Percentiles rank a stretch among this genome's conserved stretches.
These are phyloP conservation scores for Crotalus horridus DNA, from an alignment of 2,113 vertebrate species.

Conservation along the genomic window DNA sequence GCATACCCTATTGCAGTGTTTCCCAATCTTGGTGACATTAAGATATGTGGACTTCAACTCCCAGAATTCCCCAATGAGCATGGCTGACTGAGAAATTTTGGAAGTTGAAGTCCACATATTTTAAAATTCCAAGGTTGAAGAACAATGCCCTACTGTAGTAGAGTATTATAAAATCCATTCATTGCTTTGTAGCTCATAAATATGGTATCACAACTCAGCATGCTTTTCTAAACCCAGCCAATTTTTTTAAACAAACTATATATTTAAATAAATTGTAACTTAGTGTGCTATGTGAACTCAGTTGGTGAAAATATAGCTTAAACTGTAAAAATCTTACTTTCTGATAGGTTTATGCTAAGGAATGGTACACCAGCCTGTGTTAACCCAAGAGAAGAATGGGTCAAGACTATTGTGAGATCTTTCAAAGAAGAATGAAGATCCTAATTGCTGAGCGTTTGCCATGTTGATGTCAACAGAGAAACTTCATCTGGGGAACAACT, in stretches of 20 bases:
- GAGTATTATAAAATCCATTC: neutral
- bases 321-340: neutral
- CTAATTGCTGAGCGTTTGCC: neutral
- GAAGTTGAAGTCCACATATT: neutral
- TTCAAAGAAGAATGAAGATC: neutral
- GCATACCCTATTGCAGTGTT: neutral
- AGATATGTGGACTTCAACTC: neutral
- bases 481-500: neutral
- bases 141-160: neutral
- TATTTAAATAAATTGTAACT: neutral
- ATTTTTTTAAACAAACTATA: neutral
- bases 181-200: neutral
- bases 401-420: neutral
- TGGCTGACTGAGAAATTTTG: neutral
- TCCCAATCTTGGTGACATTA: neutral
- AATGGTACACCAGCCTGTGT: neutral
- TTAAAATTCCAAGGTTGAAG: neutral
- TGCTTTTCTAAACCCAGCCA: neutral
- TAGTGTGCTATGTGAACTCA: neutral
- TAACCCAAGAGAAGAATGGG: neutral
- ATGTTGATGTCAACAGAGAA: neutral
- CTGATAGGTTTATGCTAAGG: neutral
- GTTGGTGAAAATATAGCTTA: neutral
- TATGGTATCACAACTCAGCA: neutral
- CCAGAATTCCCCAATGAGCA: neutral